Base-by-base conservation (phyloP, 2,888 invertebrate species). In the Endomychus coccineus region DNA sequence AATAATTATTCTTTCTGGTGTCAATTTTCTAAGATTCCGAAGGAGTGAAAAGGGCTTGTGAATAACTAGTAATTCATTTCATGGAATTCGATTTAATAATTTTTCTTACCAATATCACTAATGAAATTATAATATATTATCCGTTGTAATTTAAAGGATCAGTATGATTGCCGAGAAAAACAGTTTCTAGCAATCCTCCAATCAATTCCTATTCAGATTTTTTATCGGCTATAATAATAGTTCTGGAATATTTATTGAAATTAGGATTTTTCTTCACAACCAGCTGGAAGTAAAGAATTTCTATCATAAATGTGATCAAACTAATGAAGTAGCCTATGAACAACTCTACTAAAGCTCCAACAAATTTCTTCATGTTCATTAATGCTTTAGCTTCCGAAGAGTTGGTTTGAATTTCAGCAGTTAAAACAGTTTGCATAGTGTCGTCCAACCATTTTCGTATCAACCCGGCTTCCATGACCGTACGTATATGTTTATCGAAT, bases 401-500 rank as follows among this genome's bases (percentile, higher is more conserved):
- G 13, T 43, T 40, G 33, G 58, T 55, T 33, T 64, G 64, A 25
- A 62, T 53, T 52, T 76, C 78, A 0, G 69, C 67, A 40, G 73
- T 75, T 28, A 73, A 61, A 2, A 76, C 70, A 35, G 74, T 69
- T 30, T 75, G 66, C 70, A 81, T 81, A 0, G 78, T 80, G 58
- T 87, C 86, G 40, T 75, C 77, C 2, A 84, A 60, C 88, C 88
- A 88, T 58, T 88, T 88, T 39, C 75, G 70, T 0, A 86, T 74
- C 3, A 89, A 66, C 7, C 88, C 88, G 0, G 78, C 79, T 68
- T 89, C 87, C 1, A 80, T 71, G 6, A 86, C 71, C 30, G 75
- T 69, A 46, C 75, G 68, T 24, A 88, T 71, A 49, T 80, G 73
- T 46, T 71, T 68, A 57, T 87, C 83, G 12, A 81, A 73, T 42